Evolutionary conservation across 2,888 invertebrate genomes (phyloP).

Genomic region (Synergus itoensis): DNA sequence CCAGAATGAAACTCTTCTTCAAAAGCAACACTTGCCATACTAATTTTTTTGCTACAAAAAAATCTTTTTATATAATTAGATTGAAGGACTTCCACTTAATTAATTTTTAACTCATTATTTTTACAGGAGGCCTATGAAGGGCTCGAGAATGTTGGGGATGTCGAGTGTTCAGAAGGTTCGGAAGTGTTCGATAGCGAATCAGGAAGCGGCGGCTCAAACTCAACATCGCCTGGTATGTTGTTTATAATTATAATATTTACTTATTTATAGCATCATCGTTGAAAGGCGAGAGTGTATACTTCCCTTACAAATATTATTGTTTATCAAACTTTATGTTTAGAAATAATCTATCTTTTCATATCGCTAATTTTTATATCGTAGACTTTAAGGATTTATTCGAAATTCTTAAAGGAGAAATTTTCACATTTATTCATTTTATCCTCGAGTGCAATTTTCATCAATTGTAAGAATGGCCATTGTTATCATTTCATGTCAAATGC

Average conservation of each 20-base stretch:
- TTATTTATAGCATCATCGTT: background rate
- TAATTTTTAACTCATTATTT: background rate
- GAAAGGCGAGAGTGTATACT: background rate
- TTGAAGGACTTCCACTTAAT: background rate
- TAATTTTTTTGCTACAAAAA: background rate
- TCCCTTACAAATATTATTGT: background rate
- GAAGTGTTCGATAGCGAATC: background rate
- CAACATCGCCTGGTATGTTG: constrained; percentile 16
- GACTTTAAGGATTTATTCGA: too few species aligned
- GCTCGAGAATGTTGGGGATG: background rate
- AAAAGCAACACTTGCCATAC: too few species aligned
- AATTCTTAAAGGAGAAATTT: too few species aligned
- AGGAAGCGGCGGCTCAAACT: background rate
- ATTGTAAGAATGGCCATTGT: background rate
- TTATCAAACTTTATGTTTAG: too few species aligned
- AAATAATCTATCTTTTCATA: too few species aligned
- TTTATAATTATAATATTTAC: background rate
- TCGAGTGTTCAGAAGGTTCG: background rate
- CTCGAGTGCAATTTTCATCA: background rate
- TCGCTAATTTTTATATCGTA: too few species aligned
- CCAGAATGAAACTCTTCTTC: too few species aligned
- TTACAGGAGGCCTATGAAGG: background rate
- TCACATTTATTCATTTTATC: background rate
- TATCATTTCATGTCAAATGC: background rate
- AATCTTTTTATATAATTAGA: too few species aligned